Evolutionary conservation across 2,888 invertebrate species (phyloP), one percentile per base, ranked within the genome.

Genomic region (Caenorhabditis doughertyi): DNA sequence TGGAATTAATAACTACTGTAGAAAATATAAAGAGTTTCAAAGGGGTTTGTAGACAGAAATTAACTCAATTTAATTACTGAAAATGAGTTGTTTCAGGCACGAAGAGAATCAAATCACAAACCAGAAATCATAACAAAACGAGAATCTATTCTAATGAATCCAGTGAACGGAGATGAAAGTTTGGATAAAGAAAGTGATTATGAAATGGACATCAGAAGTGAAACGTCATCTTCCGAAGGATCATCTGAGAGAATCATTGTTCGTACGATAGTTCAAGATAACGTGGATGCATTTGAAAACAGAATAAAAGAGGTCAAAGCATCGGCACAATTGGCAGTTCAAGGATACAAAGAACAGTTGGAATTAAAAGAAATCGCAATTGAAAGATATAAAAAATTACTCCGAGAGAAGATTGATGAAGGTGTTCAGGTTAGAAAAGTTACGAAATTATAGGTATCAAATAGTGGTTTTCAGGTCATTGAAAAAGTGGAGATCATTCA

Each of bases 331-430:
- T 35, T 86, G 42, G 85, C 85, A 44, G 84, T 90, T n/a, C 84
- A 88, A 55, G 88, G 82, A 29, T 90, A 89, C 62, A 86, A 88
- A 84, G 89, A 89, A 32, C 90, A 90, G 83, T 62, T 90, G 39
- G 76, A 79, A 21, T 83, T 87, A 32, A 90, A 89, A 49, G 90
- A 90, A 16, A 53, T 68, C 1, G 87, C 89, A 9, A 83, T 90
- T 16, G 85, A 85, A 23, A 83, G 84, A 58, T 90, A 90, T 76
- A 81, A 83, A 25, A 56, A 79, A 32, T 49, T 90, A 25, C 49
- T 91, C 18, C 73, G 72, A 21, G 81, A 68, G 47, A 84, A 81
- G 39, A 85, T 81, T 29, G 71, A 81, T 21, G 81, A 81, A 47
- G 81, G 71, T 16, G 71, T 65, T 9, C 71, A 76, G 70, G 73